Evolutionary conservation across 1,140 invertebrate genomes (phyloP).

Genomic region (Drosophila pruinosa): DNA sequence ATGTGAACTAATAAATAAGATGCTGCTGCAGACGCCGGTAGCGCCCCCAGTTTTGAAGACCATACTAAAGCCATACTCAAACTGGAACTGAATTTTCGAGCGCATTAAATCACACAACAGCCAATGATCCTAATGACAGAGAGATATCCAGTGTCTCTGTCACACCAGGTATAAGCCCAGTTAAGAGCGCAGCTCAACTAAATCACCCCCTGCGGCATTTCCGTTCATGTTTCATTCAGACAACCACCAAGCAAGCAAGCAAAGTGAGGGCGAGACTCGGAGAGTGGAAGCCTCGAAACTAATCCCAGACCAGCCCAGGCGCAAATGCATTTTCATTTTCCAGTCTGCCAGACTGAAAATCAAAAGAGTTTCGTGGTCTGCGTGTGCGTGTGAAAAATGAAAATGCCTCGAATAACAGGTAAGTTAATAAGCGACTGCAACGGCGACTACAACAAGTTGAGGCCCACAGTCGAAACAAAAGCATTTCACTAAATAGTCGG

Average conservation of each 20-base stretch:
- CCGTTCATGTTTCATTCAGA: constrained; percentile 63
- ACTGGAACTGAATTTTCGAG: constrained; percentile 13
- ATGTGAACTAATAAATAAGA: constrained; percentile 63
- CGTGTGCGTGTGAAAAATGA: constrained; percentile 70
- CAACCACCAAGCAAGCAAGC: constrained; percentile 18
- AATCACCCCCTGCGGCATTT: constrained; percentile 67
- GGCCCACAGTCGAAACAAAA: constrained; percentile 41
- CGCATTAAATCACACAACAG: constrained; percentile 32
- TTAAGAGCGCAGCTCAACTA: too few species aligned
- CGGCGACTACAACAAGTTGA: not conserved
- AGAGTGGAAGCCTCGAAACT: constrained; percentile 42
- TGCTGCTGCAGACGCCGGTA: constrained; percentile 32
- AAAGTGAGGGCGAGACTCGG: constrained; percentile 30
- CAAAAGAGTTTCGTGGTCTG: constrained; percentile 28
- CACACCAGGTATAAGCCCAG: constrained; percentile 13
- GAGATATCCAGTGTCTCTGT: constrained; percentile 9
- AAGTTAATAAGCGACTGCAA: constrained; percentile 67
- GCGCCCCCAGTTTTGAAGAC: constrained; percentile 40
- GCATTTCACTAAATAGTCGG: constrained; percentile 68
- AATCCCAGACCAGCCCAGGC: constrained; percentile 39
- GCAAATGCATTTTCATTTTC: constrained; percentile 66
- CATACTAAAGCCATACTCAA: not conserved
- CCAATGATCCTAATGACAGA: constrained; percentile 26
- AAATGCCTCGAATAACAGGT: constrained; percentile 68
- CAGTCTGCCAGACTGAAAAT: constrained; percentile 28